These are phyloP conservation scores for Lamprotornis superbus DNA, from an alignment of 2,113 vertebrate species.

Conservation along the genomic window DNA sequence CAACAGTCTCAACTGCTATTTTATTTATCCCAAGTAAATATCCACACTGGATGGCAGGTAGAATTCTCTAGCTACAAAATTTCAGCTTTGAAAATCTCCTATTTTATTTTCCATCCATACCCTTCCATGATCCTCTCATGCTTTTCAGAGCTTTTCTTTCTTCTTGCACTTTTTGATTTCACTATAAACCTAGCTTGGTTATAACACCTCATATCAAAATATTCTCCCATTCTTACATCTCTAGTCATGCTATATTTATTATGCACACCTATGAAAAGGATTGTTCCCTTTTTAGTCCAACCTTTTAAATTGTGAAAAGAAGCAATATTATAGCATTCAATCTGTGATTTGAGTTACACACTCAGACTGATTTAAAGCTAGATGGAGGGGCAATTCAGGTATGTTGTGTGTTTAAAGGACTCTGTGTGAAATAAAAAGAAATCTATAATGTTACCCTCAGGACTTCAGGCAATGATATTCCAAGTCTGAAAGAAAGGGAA, in stretches of 20 bases:
- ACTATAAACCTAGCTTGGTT: background rate
- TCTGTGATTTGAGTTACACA: background rate
- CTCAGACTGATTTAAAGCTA: background rate
- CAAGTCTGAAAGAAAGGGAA: constrained; percentile 34
- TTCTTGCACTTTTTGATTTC: background rate
- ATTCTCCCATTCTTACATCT: background rate
- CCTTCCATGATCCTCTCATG: background rate
- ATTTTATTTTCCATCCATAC: background rate
- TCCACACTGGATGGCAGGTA: background rate
- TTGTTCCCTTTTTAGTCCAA: background rate
- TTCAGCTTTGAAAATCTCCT: constrained; percentile 12
- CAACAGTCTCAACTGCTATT: background rate
- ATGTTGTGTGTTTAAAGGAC: constrained; percentile 20
- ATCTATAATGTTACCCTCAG: constrained; percentile 45
- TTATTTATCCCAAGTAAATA: constrained; percentile 35
- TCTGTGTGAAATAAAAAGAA: constrained; percentile 40
- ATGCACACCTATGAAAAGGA: background rate
- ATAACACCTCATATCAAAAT: background rate
- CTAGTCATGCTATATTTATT: background rate
- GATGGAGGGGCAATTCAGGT: background rate
- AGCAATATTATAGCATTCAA: background rate
- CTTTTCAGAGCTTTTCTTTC: constrained; percentile 11
- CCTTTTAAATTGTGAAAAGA: constrained; percentile 17
- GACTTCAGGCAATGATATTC: constrained; percentile 53
- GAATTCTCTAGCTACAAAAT: constrained; percentile 21